Base-by-base conservation (phyloP, 2,888 invertebrate genomes). In the Clanis bilineata region DNA sequence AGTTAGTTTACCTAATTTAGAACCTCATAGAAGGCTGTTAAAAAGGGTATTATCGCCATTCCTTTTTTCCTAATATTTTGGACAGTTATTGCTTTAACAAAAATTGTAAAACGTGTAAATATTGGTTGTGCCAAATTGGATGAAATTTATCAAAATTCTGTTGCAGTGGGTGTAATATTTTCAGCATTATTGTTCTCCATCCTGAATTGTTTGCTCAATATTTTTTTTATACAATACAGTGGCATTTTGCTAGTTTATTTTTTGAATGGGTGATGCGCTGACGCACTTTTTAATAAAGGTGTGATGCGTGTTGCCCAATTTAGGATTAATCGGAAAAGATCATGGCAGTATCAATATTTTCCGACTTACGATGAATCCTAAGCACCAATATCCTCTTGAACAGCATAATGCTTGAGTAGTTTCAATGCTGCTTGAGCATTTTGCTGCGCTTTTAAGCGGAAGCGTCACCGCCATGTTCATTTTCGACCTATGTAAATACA, bases 401-500 rank as follows among this genome's bases (percentile, higher is more conserved):
- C n/a, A n/a, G n/a, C n/a, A n/a, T n/a, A n/a, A n/a, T n/a, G n/a
- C n/a, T n/a, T n/a, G n/a, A n/a, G n/a, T n/a, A n/a, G n/a, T n/a
- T n/a, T n/a, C n/a, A n/a, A n/a, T n/a, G n/a, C n/a, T n/a, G n/a
- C n/a, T n/a, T n/a, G n/a, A 7, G 0, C 12, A 6, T 3, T 28
- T 15, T 10, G 25, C 28, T 9, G 7, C 9, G 36, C 1, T 32
- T 32, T 15, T n/a, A n/a, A 47, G n/a, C n/a, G n/a, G n/a, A n/a
- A n/a, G n/a, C 25, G 25, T 51, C 47, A 15, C 28, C 47, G 18
- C 28, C 25, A 47, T 3, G 47, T 23, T 9, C 7, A 15, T 47
- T 28, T 28, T 38, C 5, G 36, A 25, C 18, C 9, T 32, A 56
- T 77, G 74, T 76, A 79, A 71, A 76, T 78, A 75, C 59, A 43